These are phyloP conservation scores for Geodia barretti DNA, from an alignment of 37 sponge, comb jelly and placozoan genomes.

Conservation along the genomic window DNA sequence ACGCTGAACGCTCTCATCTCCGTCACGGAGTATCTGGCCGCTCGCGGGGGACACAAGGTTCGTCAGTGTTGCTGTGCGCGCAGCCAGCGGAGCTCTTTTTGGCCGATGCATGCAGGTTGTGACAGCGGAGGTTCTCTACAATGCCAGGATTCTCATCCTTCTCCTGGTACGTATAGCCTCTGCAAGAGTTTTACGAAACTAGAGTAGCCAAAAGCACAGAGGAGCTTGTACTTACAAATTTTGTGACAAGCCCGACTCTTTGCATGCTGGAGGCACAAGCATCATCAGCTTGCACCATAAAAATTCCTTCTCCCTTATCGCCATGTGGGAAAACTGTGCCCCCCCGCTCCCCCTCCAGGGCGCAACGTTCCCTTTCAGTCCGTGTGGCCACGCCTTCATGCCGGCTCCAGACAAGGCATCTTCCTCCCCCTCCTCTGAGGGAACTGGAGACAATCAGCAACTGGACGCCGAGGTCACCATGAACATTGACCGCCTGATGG, in stretches of 20 bases:
- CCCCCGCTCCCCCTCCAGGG: too few relatives aligned
- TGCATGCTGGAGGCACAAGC: too few relatives aligned
- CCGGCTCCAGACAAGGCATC: slow-evolving; percentile 36
- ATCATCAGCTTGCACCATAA: too few relatives aligned
- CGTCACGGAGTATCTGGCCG: slow-evolving; percentile 68
- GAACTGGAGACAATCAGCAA: slow-evolving; percentile 5
- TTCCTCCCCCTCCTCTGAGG: not conserved
- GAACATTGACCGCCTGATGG: slow-evolving; percentile 70
- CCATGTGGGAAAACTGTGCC: too few relatives aligned
- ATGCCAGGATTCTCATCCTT: slow-evolving; percentile 67
- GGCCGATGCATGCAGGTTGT: slow-evolving; percentile 22
- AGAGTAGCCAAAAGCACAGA: too few relatives aligned
- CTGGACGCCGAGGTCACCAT: slow-evolving; percentile 24
- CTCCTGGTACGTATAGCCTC: slow-evolving; percentile 41
- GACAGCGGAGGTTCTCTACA: slow-evolving; percentile 40
- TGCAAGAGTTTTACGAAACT: not conserved
- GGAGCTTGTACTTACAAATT: too few relatives aligned
- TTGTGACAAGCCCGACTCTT: too few relatives aligned
- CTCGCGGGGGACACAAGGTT: slow-evolving; percentile 52
- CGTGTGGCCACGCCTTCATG: slow-evolving; percentile 83
- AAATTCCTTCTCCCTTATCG: too few relatives aligned
- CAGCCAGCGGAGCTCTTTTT: not conserved
- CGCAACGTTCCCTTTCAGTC: slow-evolving; percentile 64
- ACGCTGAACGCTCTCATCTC: slow-evolving; percentile 76
- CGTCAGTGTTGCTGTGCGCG: not conserved